phyloP scores from a whole-genome alignment of 2,888 invertebrate genomes.

The Elysia crispata region DNA sequence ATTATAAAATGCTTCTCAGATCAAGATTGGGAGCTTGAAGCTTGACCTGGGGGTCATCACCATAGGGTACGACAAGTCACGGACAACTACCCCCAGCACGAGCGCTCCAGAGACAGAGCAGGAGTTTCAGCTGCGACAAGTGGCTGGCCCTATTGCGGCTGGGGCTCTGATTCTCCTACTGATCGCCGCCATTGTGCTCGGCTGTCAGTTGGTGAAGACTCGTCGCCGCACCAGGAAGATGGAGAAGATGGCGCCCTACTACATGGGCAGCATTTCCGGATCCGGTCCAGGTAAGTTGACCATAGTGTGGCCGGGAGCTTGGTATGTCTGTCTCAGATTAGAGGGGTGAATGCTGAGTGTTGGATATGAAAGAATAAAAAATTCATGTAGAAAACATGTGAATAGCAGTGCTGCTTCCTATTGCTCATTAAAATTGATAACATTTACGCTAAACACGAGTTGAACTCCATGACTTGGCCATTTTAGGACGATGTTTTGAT shows the following conservation, averaged over 20 bases:
- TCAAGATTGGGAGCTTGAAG: slow-evolving; percentile 28
- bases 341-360: too few relatives aligned
- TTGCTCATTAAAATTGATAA: too few relatives aligned
- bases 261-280: slow-evolving; percentile 33
- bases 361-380: too few relatives aligned
- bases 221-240: neutral
- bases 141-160: neutral
- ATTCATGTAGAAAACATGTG: too few relatives aligned
- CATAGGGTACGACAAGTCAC: neutral
- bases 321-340: neutral
- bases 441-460: too few relatives aligned
- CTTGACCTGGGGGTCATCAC: neutral
- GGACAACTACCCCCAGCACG: neutral
- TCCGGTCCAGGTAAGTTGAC: slow-evolving; percentile 5
- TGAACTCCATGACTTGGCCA: too few relatives aligned
- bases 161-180: slow-evolving; percentile 7
- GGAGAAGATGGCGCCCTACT: slow-evolving; percentile 18
- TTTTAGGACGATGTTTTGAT: too few relatives aligned
- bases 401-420: too few relatives aligned
- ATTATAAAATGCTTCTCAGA: neutral
- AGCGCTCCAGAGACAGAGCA: neutral
- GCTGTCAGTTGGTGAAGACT: slow-evolving; percentile 18
- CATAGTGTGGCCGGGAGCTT: neutral
- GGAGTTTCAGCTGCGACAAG: too few relatives aligned
- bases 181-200: slow-evolving; percentile 1